Conservation (phyloP, 2,888 invertebrate species). For the Eurytoma californica region DNA sequence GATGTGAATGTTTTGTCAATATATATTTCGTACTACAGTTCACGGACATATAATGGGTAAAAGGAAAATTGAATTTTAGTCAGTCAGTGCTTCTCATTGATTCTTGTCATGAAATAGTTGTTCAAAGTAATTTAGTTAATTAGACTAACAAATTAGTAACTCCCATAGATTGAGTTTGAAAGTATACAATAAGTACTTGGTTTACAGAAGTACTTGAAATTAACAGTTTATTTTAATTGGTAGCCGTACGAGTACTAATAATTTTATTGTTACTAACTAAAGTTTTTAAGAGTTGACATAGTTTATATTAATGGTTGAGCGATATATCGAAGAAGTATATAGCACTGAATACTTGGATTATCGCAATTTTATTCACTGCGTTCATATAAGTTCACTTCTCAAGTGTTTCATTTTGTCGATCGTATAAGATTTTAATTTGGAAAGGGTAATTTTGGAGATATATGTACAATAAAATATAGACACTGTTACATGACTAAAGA, state of each 20-base stretch:
- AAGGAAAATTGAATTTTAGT: background rate
- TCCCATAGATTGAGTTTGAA: slow-evolving; percentile 7
- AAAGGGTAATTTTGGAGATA: background rate
- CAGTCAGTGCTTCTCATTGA: background rate
- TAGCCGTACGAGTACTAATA: background rate
- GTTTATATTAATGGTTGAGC: slow-evolving; percentile 12
- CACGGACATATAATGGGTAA: slow-evolving; percentile 57
- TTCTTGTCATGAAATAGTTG: background rate
- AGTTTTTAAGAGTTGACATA: background rate
- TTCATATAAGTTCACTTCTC: slow-evolving; percentile 1
- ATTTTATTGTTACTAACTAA: background rate
- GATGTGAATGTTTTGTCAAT: slow-evolving; percentile 61
- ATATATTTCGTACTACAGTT: slow-evolving; percentile 57
- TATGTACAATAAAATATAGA: slow-evolving; percentile 10
- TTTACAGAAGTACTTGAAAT: no score
- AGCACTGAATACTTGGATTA: slow-evolving; percentile 25
- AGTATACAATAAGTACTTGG: no score
- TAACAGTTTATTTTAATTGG: no score
- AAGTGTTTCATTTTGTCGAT: background rate
- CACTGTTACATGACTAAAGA: background rate
- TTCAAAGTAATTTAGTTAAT: slow-evolving; percentile 10
- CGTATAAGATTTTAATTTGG: background rate
- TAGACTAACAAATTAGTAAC: slow-evolving; percentile 5
- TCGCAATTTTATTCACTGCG: slow-evolving; percentile 15
- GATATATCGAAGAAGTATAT: slow-evolving; percentile 18